These are phyloP conservation scores for Silurus meridionalis DNA, from an alignment of 2,113 vertebrate genomes.

Conservation along the genomic window DNA sequence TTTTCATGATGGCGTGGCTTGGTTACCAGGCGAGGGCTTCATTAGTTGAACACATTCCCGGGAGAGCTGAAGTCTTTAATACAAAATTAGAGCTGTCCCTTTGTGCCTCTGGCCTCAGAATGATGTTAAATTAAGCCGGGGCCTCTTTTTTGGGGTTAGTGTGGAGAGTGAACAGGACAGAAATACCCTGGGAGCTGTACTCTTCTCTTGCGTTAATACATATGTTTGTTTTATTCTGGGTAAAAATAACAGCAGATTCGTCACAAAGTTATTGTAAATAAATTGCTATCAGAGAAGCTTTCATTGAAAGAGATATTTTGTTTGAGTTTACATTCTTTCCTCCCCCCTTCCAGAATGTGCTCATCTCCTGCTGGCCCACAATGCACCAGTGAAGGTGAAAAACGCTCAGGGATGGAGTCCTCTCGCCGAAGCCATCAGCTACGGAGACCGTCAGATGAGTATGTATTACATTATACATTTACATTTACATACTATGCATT, in stretches of 20 bases:
- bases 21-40: constrained; percentile 33
- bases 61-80: constrained; percentile 40
- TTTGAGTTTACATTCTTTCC: neutral
- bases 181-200: constrained; percentile 10
- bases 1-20: neutral
- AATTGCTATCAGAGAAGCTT: neutral
- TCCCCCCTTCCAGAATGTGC: constrained; percentile 85
- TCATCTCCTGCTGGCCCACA: constrained; percentile 97
- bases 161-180: neutral
- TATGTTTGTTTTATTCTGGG: neutral
- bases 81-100: constrained; percentile 44
- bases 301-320: neutral
- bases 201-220: neutral
- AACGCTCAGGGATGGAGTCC: constrained; percentile 99
- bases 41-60: constrained; percentile 47
- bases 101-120: constrained; percentile 38
- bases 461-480: constrained; percentile 61
- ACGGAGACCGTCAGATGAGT: constrained; percentile 99
- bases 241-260: no score
- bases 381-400: constrained; percentile 99
- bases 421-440: constrained; percentile 98
- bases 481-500: neutral
- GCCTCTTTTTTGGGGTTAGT: constrained; percentile 43
- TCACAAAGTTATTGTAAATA: neutral
- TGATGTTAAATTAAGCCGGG: constrained; percentile 50